Conservation (phyloP, 2,888 invertebrate genomes). For the Euphydryas editha region DNA sequence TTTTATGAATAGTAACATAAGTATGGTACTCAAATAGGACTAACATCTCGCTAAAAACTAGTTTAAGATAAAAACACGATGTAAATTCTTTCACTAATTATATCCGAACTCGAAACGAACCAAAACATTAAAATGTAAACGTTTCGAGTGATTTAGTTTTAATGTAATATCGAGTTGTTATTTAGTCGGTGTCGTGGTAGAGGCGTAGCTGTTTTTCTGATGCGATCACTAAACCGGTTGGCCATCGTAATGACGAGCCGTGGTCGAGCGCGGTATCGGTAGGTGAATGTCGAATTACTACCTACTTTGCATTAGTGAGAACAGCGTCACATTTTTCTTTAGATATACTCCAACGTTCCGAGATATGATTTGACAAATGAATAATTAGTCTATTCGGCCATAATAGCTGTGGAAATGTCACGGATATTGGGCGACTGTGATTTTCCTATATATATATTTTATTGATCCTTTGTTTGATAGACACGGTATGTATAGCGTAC, state of each 20-base stretch:
- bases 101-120: not conserved
- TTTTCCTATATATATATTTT: not conserved
- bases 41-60: not conserved
- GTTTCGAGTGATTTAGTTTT: constrained; percentile 1
- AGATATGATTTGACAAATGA: constrained; percentile 30
- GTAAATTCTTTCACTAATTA: constrained; percentile 1
- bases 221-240: constrained; percentile 81
- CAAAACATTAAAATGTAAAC: not conserved
- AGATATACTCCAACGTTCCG: constrained; percentile 23
- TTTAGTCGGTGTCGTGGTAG: constrained; percentile 56
- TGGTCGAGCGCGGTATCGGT: constrained; percentile 52
- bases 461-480: not conserved
- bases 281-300: constrained; percentile 69
- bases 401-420: constrained; percentile 22
- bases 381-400: constrained; percentile 24
- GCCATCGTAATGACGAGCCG: constrained; percentile 74
- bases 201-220: constrained; percentile 78
- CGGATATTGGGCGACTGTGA: not conserved
- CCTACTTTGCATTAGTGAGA: constrained; percentile 66
- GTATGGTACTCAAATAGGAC: not conserved
- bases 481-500: not conserved
- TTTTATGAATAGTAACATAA: not conserved
- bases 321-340: constrained; percentile 36
- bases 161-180: constrained; percentile 33
- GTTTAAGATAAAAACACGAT: not conserved